phyloP scores from a whole-genome alignment of 53 echinoderm and acorn worm genomes.

The Henricia sp. region DNA sequence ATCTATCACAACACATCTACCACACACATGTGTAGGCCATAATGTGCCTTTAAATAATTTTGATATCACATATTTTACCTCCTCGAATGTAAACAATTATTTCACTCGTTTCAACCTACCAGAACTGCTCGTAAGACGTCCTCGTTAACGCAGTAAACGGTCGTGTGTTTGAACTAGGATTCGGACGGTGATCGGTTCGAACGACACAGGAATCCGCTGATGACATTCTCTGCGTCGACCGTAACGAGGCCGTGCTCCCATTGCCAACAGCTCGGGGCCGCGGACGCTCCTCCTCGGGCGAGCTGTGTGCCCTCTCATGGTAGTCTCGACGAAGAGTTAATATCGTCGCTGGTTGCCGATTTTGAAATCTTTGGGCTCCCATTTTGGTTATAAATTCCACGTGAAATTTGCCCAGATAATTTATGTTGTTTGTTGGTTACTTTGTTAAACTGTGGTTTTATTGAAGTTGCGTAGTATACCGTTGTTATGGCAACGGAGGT shows the following conservation, averaged over 20 bases:
- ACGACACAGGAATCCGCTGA: neutral
- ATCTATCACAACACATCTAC: too few relatives aligned
- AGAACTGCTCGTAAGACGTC: constrained; percentile 31
- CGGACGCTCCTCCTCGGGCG: neutral
- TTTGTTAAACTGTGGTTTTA: neutral
- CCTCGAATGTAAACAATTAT: neutral
- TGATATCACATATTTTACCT: too few relatives aligned
- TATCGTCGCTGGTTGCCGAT: neutral
- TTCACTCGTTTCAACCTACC: constrained; percentile 2
- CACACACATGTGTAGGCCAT: too few relatives aligned
- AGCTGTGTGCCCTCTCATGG: neutral
- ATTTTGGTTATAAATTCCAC: neutral
- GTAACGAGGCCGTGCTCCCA: neutral
- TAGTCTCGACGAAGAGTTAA: neutral
- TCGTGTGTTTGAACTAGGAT: neutral
- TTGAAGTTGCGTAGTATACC: neutral
- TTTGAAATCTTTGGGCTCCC: too few relatives aligned
- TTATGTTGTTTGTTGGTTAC: neutral
- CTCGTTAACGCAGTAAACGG: constrained; percentile 1
- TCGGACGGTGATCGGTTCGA: constrained; percentile 4
- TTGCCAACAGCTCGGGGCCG: neutral
- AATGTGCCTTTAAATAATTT: too few relatives aligned
- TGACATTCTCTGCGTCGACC: neutral
- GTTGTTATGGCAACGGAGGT: constrained; percentile 36
- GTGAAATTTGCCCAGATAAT: neutral